phyloP scores from a whole-genome alignment of 1,140 invertebrate species.

The Dreissena rostriformis region DNA sequence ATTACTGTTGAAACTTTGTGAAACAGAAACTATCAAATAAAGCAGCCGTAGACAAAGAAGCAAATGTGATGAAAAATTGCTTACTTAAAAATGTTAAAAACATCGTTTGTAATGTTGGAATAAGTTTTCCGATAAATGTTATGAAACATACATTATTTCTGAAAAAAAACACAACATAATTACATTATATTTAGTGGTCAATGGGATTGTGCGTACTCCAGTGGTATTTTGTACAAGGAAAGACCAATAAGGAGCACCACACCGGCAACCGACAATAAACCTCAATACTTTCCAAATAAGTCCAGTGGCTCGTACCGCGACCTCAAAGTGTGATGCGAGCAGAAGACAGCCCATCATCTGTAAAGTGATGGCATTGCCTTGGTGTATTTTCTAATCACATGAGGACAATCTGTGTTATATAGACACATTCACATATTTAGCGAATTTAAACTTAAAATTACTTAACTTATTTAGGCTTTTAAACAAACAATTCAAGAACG shows the following conservation, averaged over 20 bases:
- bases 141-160: no score
- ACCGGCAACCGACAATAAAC: constrained; percentile 73
- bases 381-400: not conserved
- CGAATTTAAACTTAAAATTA: not conserved
- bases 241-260: constrained; percentile 77
- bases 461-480: not conserved
- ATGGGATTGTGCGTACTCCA: constrained; percentile 58
- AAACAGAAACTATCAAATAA: no score
- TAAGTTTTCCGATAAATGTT: no score
- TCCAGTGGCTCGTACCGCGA: constrained; percentile 86
- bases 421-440: not conserved
- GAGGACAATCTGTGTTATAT: not conserved
- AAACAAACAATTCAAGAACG: not conserved
- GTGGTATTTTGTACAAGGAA: constrained; percentile 76
- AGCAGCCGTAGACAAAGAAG: no score
- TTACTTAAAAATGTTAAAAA: no score
- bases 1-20: no score
- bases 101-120: no score
- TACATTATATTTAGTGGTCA: constrained; percentile 55
- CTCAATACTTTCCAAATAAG: constrained; percentile 74
- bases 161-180: no score
- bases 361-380: not conserved
- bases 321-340: constrained; percentile 89
- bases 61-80: no score
- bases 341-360: constrained; percentile 91